phyloP scores from a whole-genome alignment of 2,888 invertebrate species.

The Harpagoxenus sublaevis region DNA sequence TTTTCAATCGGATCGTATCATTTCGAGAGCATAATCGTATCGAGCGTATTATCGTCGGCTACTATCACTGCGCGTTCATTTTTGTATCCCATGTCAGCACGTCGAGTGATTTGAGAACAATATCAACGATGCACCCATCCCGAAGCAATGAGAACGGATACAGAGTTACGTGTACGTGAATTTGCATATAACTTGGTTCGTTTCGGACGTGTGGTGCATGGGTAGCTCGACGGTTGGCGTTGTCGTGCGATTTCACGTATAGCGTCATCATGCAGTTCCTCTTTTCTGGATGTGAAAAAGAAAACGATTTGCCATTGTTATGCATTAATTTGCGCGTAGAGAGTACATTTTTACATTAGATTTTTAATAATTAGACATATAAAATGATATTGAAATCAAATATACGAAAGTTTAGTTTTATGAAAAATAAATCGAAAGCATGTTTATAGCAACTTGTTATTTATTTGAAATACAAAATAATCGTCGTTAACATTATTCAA shows the following conservation, averaged over 20 bases:
- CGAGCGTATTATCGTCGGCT: slow-evolving; percentile 42
- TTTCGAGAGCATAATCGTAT: slow-evolving; percentile 42
- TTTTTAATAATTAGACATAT: neutral
- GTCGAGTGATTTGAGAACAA: slow-evolving; percentile 67
- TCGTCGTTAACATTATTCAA: slow-evolving; percentile 48
- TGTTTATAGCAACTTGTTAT: neutral
- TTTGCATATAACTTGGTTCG: slow-evolving; percentile 80
- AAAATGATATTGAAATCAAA: neutral
- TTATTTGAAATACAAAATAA: neutral
- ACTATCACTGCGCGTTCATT: slow-evolving; percentile 30
- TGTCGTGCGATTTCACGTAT: slow-evolving; percentile 69
- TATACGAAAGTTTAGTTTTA: neutral
- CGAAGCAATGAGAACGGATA: slow-evolving; percentile 65
- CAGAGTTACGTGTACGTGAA: slow-evolving; percentile 63
- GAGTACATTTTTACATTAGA: neutral
- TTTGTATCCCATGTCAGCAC: slow-evolving; percentile 41
- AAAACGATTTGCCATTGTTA: neutral
- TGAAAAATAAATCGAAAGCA: neutral
- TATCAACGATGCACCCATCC: slow-evolving; percentile 58
- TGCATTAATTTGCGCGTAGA: neutral
- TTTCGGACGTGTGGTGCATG: slow-evolving; percentile 68
- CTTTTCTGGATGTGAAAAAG: neutral
- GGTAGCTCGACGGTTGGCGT: slow-evolving; percentile 49
- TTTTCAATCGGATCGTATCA: slow-evolving; percentile 45
- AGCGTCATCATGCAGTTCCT: slow-evolving; percentile 45